Percentiles rank a stretch among this genome's conserved stretches.
These are phyloP conservation scores for Ovibos moschatus DNA, from an alignment of 2,113 vertebrate species.

Conservation along the genomic window DNA sequence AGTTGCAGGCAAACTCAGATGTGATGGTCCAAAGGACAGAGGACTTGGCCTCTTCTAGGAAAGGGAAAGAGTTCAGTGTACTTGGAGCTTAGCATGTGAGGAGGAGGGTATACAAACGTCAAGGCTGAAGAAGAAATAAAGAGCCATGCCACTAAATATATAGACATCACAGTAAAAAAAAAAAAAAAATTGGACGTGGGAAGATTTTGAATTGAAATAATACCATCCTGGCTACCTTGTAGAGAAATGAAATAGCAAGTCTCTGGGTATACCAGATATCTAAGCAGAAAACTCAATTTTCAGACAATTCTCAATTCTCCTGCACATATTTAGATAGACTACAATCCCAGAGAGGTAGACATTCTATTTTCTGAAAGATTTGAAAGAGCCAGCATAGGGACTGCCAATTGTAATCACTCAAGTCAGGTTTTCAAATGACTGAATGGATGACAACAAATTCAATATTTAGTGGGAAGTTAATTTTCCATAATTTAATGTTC, in stretches of 20 bases:
- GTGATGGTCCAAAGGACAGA: neutral
- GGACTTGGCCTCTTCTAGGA: neutral
- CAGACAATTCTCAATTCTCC: neutral
- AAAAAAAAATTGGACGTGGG: neutral
- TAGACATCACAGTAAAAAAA: neutral
- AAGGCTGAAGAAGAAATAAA: neutral
- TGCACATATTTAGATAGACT: neutral
- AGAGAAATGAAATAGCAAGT: neutral
- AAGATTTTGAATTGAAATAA: neutral
- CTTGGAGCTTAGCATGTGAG: neutral
- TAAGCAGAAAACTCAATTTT: neutral
- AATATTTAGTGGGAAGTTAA: neutral
- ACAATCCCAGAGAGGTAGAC: neutral
- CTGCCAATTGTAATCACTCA: neutral
- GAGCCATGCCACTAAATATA: accelerated
- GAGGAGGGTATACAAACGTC: neutral
- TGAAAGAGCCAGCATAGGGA: neutral
- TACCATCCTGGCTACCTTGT: neutral
- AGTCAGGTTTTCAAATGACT: neutral
- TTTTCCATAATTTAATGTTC: neutral
- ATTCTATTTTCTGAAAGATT: neutral
- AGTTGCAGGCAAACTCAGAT: neutral
- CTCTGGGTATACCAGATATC: neutral
- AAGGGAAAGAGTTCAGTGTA: neutral
- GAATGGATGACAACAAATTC: neutral